Evolutionary conservation across 2,888 invertebrate species (phyloP).

Genomic region (Amorpha juglandis): DNA sequence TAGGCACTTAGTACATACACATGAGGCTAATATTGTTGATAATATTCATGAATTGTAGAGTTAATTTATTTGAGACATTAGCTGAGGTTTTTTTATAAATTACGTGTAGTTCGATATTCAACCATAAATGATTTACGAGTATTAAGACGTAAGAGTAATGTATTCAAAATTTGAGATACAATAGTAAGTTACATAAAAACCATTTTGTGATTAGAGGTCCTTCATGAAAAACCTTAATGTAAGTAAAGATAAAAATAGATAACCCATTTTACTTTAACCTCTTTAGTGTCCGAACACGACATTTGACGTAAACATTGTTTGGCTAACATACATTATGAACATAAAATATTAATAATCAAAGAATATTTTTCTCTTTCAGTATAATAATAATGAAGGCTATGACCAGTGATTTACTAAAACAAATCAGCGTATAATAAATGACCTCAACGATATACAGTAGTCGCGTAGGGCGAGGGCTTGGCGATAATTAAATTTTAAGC

Average conservation of each 20-base stretch:
- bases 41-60: neutral
- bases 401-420: neutral
- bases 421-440: too few species aligned
- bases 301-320: conserved; percentile 14
- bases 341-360: neutral
- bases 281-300: conserved; percentile 6
- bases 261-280: conserved; percentile 14
- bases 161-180: neutral
- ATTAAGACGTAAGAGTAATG: too few species aligned
- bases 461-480: too few species aligned
- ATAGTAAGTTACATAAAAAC: neutral
- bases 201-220: neutral
- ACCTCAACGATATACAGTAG: too few species aligned
- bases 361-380: neutral
- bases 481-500: too few species aligned
- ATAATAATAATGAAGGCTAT: neutral
- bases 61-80: too few species aligned
- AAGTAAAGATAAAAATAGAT: neutral
- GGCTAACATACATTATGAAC: neutral
- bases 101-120: too few species aligned
- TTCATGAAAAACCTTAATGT: neutral
- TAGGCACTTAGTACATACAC: conserved; percentile 12
- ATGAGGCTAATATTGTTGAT: conserved; percentile 1
- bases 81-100: too few species aligned
- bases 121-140: too few species aligned